Percentiles rank a stretch among this genome's conserved stretches.
Evolutionary conservation across 2,797 vertebrate genomes (phyloP).

Genomic region (Gephyroberyx darwinii): DNA sequence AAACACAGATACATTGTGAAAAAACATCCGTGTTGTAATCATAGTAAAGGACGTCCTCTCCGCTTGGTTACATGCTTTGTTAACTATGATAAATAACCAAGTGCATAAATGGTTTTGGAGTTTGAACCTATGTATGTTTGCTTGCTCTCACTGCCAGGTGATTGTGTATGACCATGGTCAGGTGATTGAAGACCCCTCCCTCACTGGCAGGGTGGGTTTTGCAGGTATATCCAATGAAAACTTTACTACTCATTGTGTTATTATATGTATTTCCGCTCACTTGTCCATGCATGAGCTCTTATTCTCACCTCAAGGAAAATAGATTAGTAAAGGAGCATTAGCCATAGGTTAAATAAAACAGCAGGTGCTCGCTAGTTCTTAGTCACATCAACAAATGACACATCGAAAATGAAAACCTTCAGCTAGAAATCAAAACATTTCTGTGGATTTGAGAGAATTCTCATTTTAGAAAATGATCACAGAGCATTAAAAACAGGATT

Average conservation of each 20-base stretch:
- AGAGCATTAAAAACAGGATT: neutral
- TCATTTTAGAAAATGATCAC: neutral
- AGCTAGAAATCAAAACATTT: too few species aligned
- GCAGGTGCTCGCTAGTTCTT: neutral
- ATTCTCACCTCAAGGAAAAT: neutral
- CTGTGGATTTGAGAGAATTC: too few species aligned
- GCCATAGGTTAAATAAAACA: neutral
- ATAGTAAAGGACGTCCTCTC: too few species aligned
- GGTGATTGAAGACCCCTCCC: constrained; percentile 82
- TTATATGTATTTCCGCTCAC: neutral
- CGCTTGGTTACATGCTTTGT: too few species aligned
- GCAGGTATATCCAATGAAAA: constrained; percentile 60
- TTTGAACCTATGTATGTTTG: neutral
- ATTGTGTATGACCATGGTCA: constrained; percentile 85
- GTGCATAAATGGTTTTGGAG: neutral
- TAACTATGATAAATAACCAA: too few species aligned
- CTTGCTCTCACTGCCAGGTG: constrained; percentile 72
- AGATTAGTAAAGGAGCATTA: neutral
- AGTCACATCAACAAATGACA: too few species aligned
- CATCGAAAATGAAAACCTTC: neutral
- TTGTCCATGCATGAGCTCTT: neutral
- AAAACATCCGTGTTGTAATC: neutral
- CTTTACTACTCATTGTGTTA: neutral
- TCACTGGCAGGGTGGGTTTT: constrained; percentile 82
- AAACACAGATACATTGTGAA: neutral